Evolutionary conservation across 2,113 vertebrate species (phyloP), one percentile per base, ranked within the genome.

Genomic region (Corythornis cristatus): DNA sequence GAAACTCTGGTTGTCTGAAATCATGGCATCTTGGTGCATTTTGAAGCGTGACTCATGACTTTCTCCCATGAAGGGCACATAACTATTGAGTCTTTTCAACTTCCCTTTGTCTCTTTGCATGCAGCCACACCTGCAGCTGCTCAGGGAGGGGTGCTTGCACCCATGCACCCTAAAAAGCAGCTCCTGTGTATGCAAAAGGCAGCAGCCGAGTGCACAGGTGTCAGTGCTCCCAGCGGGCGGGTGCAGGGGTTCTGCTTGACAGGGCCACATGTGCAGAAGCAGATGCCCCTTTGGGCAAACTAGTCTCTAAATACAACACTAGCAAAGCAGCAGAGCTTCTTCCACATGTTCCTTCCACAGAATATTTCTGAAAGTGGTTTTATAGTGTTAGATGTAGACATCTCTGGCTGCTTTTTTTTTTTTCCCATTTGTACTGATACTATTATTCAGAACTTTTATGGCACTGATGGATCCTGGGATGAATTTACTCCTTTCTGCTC

Each of bases 151-250:
- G 95, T n/a, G 43, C 87, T 91, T 71, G 68, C 82, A 71, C 77
- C 78, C 95, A 82, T 62, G 90, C 81, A 90, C 91, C 89, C 94
- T 89, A 92, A 91, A 91, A 89, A 91, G 71, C 79, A 95, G 89
- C 89, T 95, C 92, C 91, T 94, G 82, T 20, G 65, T 93, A 96
- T 96, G 95, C 93, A 96, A 96, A 96, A 95, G 95, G 40, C 91
- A 89, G 88, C 94, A 93, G 68, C 93, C 83, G 56, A 18, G 35
- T 88, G 93, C 95, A 89, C 93, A 93, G 95, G 93, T 96, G 93
- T 77, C 87, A 51, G 68, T 93, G 75, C 56, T 93, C 95, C 95
- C 93, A 91, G 40, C 13, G 91, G 93, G 89, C 50, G 26, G 65
- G 50, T 79, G 71, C 92, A 89, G 83, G 66, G 91, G 94, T 96